Base-by-base conservation (phyloP, 2,888 invertebrate species). In the Entomobrya multifasciata region DNA sequence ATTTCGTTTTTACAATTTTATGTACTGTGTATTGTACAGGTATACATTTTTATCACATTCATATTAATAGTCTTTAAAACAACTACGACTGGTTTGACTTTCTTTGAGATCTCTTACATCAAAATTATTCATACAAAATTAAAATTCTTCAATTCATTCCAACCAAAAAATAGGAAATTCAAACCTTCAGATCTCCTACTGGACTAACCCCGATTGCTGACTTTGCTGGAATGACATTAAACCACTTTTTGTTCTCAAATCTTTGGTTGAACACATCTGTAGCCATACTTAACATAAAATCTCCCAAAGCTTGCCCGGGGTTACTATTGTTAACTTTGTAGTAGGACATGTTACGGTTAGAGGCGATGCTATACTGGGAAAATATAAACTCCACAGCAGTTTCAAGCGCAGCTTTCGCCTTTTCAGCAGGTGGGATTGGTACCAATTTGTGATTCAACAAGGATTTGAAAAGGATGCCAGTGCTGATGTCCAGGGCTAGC, bases 401-500 rank as follows among this genome's bases (percentile, higher is more conserved):
- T 72, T 85, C 85, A 13, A 85, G 20, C 5, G 85, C 78, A 5
- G 41, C 79, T 41, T 79, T 55, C 0, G 85, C 85, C 52, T 85
- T 78, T 13, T 77, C 84, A 1, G n/a, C n/a, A 2, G 76, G 52
- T 8, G n/a, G 13, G 17, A 84, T 22, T 0, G 4, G 0, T 15
- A 27, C 11, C 4, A 60, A 15, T 10, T 41, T 22, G 22, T 57
- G 49, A 11, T 85, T 49, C 6, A 36, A 4, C 20, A 79, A 20
- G 4, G 78, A 27, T 13, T 47, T 41, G 72, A 72, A 78, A 4
- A 84, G 57, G n/a, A 84, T 77, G 25, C 84, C 84, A 47, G 57
- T n/a, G 5, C 15, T 10, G 13, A 84, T 27, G 27, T 84, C 84
- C 22, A 55, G 20, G 0, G 52, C 41, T 1, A 67, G 30, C 13